Base-by-base conservation (phyloP, 2,797 vertebrate species). In the Parauchenoglanis ngamensis region DNA sequence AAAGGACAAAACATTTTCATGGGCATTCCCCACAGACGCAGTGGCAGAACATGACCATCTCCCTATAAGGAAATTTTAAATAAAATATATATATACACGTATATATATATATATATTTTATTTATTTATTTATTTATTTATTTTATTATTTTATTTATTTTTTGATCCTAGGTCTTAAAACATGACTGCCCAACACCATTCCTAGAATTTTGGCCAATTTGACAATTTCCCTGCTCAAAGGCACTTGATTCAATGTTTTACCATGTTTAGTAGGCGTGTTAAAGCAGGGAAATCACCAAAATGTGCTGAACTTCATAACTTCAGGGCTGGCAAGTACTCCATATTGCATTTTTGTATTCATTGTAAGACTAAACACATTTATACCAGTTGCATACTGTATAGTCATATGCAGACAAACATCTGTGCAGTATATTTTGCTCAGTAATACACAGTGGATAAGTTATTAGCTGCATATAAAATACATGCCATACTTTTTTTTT, bases 1-100 rank as follows among this genome's bases (percentile, higher is more conserved):
- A 81, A 67, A 79, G 89, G 84, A 73, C 91, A 92, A 52, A 89
- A 90, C 86, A 93, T 90, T 0, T 76, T 87, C 85, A 92, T 68
- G 0, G 89, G 86, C 59, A 85, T 7, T 35, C 90, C 93, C 85
- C 83, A 89, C 73, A 92, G 86, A 84, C 21, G 78, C 19, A 93
- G 83, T 10, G 89, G 87, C 25, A 93, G 82, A 15, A 90, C 65
- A 84, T 92, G 90, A 15, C 86, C 49, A 0, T 85, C 85, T 57
- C 44, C 89, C 92, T 93, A 83, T 19, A 85, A 3, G 56, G 56
- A 19, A 7, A 21, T 13, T 23, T 46, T 52, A 35, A 40, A 54
- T 13, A 12, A 7, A 23, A 12, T 1, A 6, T 3, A 5, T 8
- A 25, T n/a, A n/a, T n/a, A n/a, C n/a, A n/a, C n/a, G n/a, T n/a